Percentiles rank a stretch among this genome's conserved stretches.
Conservation (phyloP, 2,888 invertebrate genomes). For the Nowickia ferox region DNA sequence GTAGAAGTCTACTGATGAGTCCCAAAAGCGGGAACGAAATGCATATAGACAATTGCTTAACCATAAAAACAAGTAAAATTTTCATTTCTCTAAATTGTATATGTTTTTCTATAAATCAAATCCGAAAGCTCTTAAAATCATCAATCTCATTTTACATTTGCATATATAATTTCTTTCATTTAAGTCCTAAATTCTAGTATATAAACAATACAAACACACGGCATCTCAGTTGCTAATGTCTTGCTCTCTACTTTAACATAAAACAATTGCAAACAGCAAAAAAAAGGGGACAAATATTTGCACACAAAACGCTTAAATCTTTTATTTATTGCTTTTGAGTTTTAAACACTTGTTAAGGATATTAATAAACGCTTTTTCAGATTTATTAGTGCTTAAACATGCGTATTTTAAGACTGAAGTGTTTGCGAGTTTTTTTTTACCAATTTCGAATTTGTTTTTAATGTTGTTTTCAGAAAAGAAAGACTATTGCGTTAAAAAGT, state of each 20-base stretch:
- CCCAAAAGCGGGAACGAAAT: no score
- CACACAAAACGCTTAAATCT: constrained; percentile 27
- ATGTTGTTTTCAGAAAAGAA: neutral
- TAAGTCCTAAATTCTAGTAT: no score
- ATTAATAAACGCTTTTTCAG: constrained; percentile 53
- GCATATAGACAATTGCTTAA: no score
- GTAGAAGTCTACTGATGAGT: no score
- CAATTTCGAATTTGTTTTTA: constrained; percentile 10
- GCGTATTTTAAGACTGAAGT: constrained; percentile 40
- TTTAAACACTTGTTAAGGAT: constrained; percentile 33
- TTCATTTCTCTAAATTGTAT: no score
- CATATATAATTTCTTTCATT: no score
- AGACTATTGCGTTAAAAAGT: neutral
- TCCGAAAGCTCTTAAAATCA: no score
- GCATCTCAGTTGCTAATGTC: neutral
- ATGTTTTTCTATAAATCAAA: no score
- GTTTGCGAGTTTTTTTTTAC: constrained; percentile 5
- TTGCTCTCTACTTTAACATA: neutral
- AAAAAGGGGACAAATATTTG: neutral
- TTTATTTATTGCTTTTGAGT: constrained; percentile 36
- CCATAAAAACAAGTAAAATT: no score
- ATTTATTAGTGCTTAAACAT: constrained; percentile 60
- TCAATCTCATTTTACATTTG: no score
- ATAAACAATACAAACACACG: no score
- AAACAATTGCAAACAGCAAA: neutral